phyloP scores from a whole-genome alignment of 2,113 vertebrate genomes.

The Onychostruthus taczanowskii region DNA sequence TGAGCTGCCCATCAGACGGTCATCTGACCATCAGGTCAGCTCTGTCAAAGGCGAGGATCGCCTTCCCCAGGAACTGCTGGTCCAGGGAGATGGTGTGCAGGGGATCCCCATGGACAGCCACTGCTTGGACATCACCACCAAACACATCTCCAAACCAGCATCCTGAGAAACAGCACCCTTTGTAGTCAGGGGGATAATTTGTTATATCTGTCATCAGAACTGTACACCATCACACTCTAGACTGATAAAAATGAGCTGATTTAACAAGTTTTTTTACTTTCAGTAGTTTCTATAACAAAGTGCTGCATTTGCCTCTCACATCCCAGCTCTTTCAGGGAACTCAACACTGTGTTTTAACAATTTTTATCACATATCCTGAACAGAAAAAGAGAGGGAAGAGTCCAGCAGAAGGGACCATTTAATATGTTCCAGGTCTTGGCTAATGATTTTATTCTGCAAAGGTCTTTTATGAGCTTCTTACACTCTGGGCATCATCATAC shows the following conservation, averaged over 20 bases:
- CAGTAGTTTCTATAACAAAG: background rate
- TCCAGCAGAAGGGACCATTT: background rate
- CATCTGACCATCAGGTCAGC: background rate
- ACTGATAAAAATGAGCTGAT: background rate
- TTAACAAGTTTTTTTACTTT: background rate
- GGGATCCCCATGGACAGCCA: rapidly evolving
- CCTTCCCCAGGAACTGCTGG: background rate
- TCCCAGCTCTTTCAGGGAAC: background rate
- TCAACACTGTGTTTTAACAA: background rate
- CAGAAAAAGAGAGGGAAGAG: background rate
- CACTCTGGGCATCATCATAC: rapidly evolving
- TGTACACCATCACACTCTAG: background rate
- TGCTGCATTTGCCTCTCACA: background rate
- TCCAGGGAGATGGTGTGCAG: rapidly evolving
- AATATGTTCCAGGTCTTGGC: background rate
- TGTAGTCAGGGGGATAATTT: background rate
- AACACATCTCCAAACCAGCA: background rate
- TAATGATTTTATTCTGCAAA: background rate
- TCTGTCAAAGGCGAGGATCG: background rate
- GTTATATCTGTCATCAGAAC: background rate
- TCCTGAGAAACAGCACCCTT: background rate
- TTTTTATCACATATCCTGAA: rapidly evolving
- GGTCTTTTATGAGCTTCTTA: background rate
- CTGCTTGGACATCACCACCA: background rate
- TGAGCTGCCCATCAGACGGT: background rate